These are phyloP conservation scores for Martes martes DNA, from an alignment of 2,113 vertebrate species.

Conservation along the genomic window DNA sequence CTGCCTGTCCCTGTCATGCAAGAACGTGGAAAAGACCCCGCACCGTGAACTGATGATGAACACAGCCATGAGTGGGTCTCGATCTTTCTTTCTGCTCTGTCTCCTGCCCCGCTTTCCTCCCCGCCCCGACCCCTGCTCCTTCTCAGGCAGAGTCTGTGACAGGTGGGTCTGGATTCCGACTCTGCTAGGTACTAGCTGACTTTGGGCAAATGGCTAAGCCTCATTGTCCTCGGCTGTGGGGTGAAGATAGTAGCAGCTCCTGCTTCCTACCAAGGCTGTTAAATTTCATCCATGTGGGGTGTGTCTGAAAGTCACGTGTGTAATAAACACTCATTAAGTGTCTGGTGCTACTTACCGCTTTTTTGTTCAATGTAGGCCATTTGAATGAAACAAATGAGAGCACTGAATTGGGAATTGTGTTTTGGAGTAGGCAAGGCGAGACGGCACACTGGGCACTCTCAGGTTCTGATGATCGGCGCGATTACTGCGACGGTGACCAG, in stretches of 20 bases:
- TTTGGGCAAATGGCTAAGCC: not conserved
- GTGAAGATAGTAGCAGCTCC: not conserved
- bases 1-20: rapidly evolving
- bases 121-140: not conserved
- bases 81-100: too few relatives aligned
- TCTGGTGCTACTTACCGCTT: not conserved
- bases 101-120: too few relatives aligned
- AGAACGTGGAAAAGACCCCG: too few relatives aligned
- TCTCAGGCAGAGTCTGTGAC: not conserved
- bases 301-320: rapidly evolving
- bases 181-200: not conserved
- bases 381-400: not conserved
- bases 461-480: not conserved
- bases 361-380: not conserved
- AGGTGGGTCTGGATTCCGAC: rapidly evolving
- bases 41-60: rapidly evolving
- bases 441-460: rapidly evolving
- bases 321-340: too few relatives aligned
- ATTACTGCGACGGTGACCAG: rapidly evolving
- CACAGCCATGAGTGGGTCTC: rapidly evolving
- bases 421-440: not conserved
- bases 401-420: not conserved
- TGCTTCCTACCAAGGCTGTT: not conserved
- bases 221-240: not conserved
- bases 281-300: not conserved